Evolutionary conservation across 2,888 invertebrate species (phyloP).

Genomic region (Drosophila aldrichi): DNA sequence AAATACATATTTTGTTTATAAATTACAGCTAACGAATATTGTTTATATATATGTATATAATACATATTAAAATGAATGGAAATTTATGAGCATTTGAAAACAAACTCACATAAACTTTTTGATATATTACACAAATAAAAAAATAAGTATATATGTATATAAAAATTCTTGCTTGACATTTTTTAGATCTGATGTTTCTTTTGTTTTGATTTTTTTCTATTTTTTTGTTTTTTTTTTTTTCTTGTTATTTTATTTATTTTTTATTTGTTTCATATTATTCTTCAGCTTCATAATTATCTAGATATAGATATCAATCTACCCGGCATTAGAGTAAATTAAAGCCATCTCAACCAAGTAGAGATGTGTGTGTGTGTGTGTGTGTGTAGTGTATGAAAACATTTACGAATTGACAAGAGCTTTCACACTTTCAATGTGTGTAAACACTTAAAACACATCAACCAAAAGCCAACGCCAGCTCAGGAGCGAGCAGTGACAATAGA

Average conservation of each 20-base stretch:
- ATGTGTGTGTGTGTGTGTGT: neutral
- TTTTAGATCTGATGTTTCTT: neutral
- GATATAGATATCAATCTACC: neutral
- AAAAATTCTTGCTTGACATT: neutral
- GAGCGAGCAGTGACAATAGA: conserved; percentile 2
- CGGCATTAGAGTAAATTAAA: neutral
- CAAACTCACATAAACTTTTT: neutral
- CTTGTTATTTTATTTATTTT: too few relatives aligned
- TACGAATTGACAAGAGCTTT: conserved; percentile 26
- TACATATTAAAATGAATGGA: neutral
- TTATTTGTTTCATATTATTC: too few relatives aligned
- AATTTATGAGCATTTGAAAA: neutral
- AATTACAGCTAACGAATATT: neutral
- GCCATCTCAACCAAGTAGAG: neutral
- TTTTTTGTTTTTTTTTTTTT: too few relatives aligned
- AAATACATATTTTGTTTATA: neutral
- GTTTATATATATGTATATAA: too few relatives aligned
- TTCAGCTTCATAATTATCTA: neutral
- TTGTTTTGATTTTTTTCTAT: neutral
- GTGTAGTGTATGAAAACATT: conserved; percentile 20
- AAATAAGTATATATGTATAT: neutral
- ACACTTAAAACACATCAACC: conserved; percentile 34
- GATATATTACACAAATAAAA: neutral
- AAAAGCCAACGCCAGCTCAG: conserved; percentile 18
- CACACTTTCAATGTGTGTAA: conserved; percentile 20